These are phyloP conservation scores for Meganola albula DNA, from an alignment of 2,888 invertebrate species.

Conservation along the genomic window DNA sequence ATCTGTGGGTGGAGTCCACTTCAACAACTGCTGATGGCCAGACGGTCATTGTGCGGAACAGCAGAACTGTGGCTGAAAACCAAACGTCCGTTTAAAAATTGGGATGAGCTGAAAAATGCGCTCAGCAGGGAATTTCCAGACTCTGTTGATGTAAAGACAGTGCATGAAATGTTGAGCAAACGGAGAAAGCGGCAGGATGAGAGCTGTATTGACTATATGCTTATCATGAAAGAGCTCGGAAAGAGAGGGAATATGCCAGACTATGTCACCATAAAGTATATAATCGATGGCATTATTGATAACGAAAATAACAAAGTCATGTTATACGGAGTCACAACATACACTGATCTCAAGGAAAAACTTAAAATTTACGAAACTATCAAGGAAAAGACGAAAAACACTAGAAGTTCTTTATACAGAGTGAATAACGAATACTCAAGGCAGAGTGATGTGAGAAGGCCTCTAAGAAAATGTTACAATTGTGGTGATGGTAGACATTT, in stretches of 20 bases:
- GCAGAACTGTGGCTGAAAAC: too few relatives aligned
- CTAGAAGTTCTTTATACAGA: too few relatives aligned
- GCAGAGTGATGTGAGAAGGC: too few relatives aligned
- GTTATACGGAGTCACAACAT: too few relatives aligned
- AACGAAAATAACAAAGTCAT: too few relatives aligned
- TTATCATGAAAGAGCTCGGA: conserved; percentile 9
- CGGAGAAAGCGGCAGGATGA: conserved; percentile 5
- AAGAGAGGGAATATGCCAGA: conserved; percentile 7
- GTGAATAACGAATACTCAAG: too few relatives aligned
- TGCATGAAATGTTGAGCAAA: conserved; percentile 10
- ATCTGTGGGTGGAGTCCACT: background rate
- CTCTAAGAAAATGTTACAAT: too few relatives aligned
- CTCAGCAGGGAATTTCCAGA: conserved; percentile 6
- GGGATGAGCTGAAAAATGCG: background rate
- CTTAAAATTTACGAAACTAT: too few relatives aligned
- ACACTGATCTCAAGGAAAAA: too few relatives aligned
- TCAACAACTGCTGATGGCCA: background rate
- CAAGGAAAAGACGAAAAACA: too few relatives aligned
- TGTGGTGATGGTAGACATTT: conserved; percentile 2
- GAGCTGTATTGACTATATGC: conserved; percentile 8
- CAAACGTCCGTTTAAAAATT: background rate
- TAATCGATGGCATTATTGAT: too few relatives aligned
- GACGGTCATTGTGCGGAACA: background rate
- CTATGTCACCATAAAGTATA: too few relatives aligned
- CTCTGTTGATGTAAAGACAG: conserved; percentile 3